phyloP scores from a whole-genome alignment of 2,113 vertebrate genomes.

The Cebus imitator region DNA sequence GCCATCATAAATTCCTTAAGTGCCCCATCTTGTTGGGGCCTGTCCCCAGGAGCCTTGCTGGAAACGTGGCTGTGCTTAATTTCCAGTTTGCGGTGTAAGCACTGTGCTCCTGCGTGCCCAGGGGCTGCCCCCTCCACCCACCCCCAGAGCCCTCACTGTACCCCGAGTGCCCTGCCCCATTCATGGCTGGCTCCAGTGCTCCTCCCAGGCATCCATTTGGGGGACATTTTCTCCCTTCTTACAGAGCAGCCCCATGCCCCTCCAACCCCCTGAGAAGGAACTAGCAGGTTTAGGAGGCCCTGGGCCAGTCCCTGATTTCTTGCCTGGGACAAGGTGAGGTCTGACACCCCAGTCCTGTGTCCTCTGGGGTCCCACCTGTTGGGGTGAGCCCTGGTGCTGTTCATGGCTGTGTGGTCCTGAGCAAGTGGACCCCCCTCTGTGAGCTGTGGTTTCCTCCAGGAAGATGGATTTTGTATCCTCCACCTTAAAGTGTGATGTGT shows the following conservation, averaged over 20 bases:
- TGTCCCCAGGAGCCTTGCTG: conserved; percentile 80
- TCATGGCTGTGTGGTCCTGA: background rate
- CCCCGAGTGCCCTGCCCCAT: rapidly evolving
- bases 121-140: background rate
- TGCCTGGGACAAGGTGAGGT: background rate
- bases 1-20: conserved; percentile 91
- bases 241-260: background rate
- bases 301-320: background rate
- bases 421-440: background rate
- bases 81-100: conserved; percentile 72
- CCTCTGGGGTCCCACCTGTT: no score
- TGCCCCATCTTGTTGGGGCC: conserved; percentile 92
- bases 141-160: background rate
- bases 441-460: background rate
- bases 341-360: rapidly evolving
- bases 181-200: rapidly evolving
- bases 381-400: background rate
- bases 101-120: background rate
- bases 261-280: background rate
- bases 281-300: no score
- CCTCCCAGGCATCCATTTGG: background rate
- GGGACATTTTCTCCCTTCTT: background rate
- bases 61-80: conserved; percentile 71
- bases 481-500: rapidly evolving
- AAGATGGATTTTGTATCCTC: background rate